phyloP scores from a whole-genome alignment of 2,797 vertebrate species.

The Erpetoichthys calabaricus region DNA sequence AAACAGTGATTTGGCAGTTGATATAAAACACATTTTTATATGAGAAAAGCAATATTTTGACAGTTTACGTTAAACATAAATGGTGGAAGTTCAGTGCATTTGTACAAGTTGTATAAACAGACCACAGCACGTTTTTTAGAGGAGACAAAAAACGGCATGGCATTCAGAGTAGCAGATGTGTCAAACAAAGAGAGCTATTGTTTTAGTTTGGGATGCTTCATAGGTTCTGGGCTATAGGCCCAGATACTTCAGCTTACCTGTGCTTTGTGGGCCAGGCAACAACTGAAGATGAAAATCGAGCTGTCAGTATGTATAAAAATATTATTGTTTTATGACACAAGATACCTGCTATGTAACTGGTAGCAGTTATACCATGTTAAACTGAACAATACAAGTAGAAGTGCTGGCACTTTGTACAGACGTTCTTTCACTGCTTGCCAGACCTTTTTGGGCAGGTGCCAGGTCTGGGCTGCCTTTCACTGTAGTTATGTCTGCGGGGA shows the following conservation, averaged over 20 bases:
- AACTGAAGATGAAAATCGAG: constrained; percentile 50
- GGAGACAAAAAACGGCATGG: constrained; percentile 16
- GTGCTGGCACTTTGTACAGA: constrained; percentile 21
- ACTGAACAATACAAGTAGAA: constrained; percentile 42
- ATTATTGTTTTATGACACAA: constrained; percentile 47
- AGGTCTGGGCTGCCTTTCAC: constrained; percentile 23
- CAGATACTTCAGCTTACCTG: constrained; percentile 61
- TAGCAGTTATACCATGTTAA: constrained; percentile 39
- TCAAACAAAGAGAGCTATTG: constrained; percentile 66
- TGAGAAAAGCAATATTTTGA: constrained; percentile 24
- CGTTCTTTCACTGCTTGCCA: constrained; percentile 26
- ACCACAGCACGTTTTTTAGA: constrained; percentile 21
- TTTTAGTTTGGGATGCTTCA: constrained; percentile 54
- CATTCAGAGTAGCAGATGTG: constrained; percentile 53
- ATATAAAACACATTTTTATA: constrained; percentile 30
- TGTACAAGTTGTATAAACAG: constrained; percentile 26
- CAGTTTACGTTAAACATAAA: constrained; percentile 23
- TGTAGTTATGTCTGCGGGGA: too few relatives aligned
- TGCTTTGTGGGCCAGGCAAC: constrained; percentile 48
- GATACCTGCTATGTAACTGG: constrained; percentile 45
- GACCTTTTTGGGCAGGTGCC: constrained; percentile 25
- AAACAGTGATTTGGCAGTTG: constrained; percentile 1
- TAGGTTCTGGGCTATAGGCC: constrained; percentile 55
- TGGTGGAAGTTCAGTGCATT: constrained; percentile 26
- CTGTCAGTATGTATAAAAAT: constrained; percentile 54